Evolutionary conservation across 1,140 invertebrate genomes (phyloP), one percentile per base, ranked within the genome.

Genomic region (Trichonephila clavipes): DNA sequence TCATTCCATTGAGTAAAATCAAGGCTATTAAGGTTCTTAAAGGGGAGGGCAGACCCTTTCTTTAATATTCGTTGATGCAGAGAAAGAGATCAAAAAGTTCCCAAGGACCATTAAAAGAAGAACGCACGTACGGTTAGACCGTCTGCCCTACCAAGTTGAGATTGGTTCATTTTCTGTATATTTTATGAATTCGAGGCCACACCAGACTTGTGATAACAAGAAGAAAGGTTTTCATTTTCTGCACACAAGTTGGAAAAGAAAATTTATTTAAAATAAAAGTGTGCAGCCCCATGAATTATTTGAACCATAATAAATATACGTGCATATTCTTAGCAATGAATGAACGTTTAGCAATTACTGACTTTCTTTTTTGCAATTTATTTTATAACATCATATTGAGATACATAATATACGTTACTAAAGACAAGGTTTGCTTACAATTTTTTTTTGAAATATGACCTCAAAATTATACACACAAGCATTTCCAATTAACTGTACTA

Each of bases 1-100:
- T 62, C 87, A n/a, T 40, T 40, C 59, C 58, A 61, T 88, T 88
- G 19, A 88, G 86, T 61, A 61, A 82, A 90, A 59, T 90, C 72
- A 90, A 90, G 28, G 58, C 51, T 90, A 90, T 90, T 90, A 90
- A 81, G 77, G 44, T 51, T 85, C 58, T 85, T 85, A 61, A 85
- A 58, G 51, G 51, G 83, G 83, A 40, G 72, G 72, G 72, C 4
- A 77, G 34, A 12, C 51, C 72, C 18, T 77, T 77, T 81, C 89
- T 40, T 90, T 81, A 90, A 90, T 81, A 90, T 62, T 62, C 72
- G 59, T 62, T 40, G 6, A 34, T 58, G 89, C 69, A 19, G 58
- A 81, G 66, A 24, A 10, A 34, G 72, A 61, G 89, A 90, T 90
- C 72, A 81, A 90, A 72, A 89, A 61, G 89, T 34, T 34, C 7